Conservation (phyloP, 1,140 invertebrate species). For the Goniozus legneri region DNA sequence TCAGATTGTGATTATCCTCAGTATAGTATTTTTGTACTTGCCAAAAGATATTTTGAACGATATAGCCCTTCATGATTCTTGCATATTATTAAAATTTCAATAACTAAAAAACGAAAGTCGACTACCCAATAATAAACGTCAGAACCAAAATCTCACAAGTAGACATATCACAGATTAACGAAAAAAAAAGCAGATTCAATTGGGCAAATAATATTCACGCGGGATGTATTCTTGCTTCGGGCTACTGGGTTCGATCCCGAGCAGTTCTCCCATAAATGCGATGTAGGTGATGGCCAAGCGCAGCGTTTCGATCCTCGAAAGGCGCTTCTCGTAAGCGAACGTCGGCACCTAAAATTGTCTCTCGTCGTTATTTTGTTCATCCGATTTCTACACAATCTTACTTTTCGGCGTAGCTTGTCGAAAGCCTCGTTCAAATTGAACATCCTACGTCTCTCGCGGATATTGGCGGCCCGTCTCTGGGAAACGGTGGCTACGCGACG, state of each 20-base stretch:
- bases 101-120: no score
- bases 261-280: constrained; percentile 90
- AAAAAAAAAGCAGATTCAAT: no score
- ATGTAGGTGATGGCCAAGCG: constrained; percentile 98
- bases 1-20: no score
- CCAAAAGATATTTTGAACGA: no score
- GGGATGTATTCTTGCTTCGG: constrained; percentile 50
- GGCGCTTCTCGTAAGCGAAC: constrained; percentile 96
- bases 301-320: constrained; percentile 96
- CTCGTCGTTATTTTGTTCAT: no score
- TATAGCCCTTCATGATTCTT: no score
- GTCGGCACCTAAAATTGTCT: constrained; percentile 96
- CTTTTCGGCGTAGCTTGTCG: constrained; percentile 84
- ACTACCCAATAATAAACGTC: no score
- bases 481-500: constrained; percentile 85
- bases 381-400: no score
- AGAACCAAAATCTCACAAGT: no score
- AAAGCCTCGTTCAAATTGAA: constrained; percentile 98
- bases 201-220: constrained; percentile 52
- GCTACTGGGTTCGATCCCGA: constrained; percentile 54
- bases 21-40: no score
- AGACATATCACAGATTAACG: no score
- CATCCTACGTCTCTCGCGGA: constrained; percentile 91
- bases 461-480: constrained; percentile 88
- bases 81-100: no score